Evolutionary conservation across 1,140 invertebrate genomes (phyloP).

Genomic region (Medauroidea extradentata): DNA sequence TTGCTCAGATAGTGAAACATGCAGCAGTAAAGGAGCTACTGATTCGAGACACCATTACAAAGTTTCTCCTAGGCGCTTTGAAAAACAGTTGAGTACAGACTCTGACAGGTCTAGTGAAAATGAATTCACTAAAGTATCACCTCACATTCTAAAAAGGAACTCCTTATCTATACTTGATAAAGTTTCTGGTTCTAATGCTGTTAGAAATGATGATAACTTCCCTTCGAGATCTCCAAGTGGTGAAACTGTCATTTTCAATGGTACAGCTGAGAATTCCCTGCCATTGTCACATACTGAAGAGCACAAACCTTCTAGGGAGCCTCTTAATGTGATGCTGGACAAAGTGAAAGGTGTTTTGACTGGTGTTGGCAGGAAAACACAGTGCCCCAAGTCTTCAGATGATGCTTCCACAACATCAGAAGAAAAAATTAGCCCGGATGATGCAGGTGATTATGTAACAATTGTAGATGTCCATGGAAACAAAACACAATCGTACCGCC

Average conservation of each 20-base stretch:
- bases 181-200: too few species aligned
- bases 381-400: constrained; percentile 27
- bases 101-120: constrained; percentile 6
- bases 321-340: constrained; percentile 57
- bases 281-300: too few species aligned
- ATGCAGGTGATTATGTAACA: constrained; percentile 76
- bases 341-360: constrained; percentile 57
- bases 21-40: not conserved
- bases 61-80: constrained; percentile 27
- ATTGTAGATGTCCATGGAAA: constrained; percentile 77
- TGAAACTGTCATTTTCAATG: constrained; percentile 37
- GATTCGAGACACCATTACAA: constrained; percentile 29
- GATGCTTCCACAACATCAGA: constrained; percentile 1
- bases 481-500: constrained; percentile 36
- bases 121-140: not conserved
- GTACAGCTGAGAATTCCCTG: constrained; percentile 30
- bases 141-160: not conserved
- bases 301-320: constrained; percentile 46
- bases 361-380: constrained; percentile 37
- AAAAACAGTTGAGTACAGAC: constrained; percentile 12
- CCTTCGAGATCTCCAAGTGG: constrained; percentile 33
- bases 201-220: too few species aligned
- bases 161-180: too few species aligned
- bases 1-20: not conserved
- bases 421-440: constrained; percentile 46